Evolutionary conservation across 2,888 invertebrate genomes (phyloP).

Genomic region (Dynastes maya): DNA sequence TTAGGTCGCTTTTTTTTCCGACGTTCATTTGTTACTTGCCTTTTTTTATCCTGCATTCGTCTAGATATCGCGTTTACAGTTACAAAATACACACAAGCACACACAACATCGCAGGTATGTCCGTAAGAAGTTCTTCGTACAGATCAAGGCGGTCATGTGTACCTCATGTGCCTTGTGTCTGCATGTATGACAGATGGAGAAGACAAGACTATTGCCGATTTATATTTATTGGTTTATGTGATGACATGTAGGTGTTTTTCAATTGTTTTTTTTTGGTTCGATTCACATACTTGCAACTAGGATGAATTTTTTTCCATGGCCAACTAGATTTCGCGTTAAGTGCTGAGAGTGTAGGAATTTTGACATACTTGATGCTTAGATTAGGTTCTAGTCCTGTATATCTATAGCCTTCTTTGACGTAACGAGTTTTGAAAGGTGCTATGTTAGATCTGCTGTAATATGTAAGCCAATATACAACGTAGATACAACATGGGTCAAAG

Average conservation of each 20-base stretch:
- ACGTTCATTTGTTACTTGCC: neutral
- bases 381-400: too few species aligned
- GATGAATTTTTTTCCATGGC: too few species aligned
- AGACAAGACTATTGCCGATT: conserved; percentile 7
- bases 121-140: too few species aligned
- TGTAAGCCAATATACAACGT: too few species aligned
- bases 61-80: conserved; percentile 7
- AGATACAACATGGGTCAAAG: too few species aligned
- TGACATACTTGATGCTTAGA: too few species aligned
- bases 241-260: conserved; percentile 36
- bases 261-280: conserved; percentile 6
- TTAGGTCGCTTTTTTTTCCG: neutral
- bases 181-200: conserved; percentile 10
- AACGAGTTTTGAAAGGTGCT: too few species aligned
- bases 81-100: neutral
- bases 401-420: too few species aligned
- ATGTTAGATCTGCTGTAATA: too few species aligned
- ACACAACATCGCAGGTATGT: neutral
- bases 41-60: conserved; percentile 1
- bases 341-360: too few species aligned
- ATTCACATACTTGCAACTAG: neutral
- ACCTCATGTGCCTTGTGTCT: neutral
- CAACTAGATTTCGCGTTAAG: too few species aligned
- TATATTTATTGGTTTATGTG: conserved; percentile 33
- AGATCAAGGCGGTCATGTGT: too few species aligned